phyloP scores from a whole-genome alignment of 1,140 invertebrate species.

The Harlomillsia oculata region DNA sequence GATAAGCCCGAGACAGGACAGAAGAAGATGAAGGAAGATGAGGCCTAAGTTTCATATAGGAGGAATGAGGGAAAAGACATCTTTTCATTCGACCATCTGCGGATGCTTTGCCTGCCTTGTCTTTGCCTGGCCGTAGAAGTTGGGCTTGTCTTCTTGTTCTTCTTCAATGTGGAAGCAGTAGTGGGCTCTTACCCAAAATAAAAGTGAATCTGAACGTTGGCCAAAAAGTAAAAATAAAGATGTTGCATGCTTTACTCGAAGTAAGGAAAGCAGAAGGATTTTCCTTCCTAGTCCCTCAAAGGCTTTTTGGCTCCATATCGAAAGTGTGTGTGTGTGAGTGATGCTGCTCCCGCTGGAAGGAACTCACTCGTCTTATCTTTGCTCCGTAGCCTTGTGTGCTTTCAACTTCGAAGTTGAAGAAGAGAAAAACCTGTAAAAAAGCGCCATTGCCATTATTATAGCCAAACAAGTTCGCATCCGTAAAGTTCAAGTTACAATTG shows the following conservation, averaged over 20 bases:
- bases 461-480: slow-evolving; percentile 14
- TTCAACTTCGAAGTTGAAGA: no score
- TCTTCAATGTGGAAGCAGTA: not conserved
- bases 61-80: not conserved
- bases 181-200: slow-evolving; percentile 15
- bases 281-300: no score
- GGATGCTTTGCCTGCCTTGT: no score
- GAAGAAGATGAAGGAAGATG: not conserved
- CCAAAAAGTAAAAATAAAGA: slow-evolving; percentile 29
- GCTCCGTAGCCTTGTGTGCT: not conserved
- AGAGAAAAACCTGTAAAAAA: no score
- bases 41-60: not conserved
- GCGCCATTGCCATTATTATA: no score
- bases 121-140: no score
- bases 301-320: no score
- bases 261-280: no score
- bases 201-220: slow-evolving; percentile 12
- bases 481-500: slow-evolving; percentile 12
- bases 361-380: slow-evolving; percentile 2
- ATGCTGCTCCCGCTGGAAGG: not conserved
- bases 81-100: no score
- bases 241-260: slow-evolving; percentile 14
- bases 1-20: not conserved
- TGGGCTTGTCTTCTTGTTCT: not conserved
- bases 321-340: no score